Evolutionary conservation across 2,113 vertebrate species (phyloP).

Genomic region (Apodemus sylvaticus): DNA sequence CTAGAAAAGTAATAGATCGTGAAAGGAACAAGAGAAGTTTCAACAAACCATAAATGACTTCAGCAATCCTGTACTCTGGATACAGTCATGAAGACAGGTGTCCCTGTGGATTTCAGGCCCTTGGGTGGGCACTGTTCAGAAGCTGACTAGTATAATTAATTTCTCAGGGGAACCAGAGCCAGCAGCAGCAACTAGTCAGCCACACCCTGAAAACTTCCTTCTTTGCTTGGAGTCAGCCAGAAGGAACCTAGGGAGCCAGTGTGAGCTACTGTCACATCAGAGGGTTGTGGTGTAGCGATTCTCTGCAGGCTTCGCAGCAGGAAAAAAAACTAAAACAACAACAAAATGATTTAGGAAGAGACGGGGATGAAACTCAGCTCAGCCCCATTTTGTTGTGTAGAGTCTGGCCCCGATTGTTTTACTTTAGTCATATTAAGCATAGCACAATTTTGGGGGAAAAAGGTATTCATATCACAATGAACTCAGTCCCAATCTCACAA

Average conservation of each 20-base stretch:
- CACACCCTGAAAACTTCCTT: not conserved
- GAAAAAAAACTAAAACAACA: too few relatives aligned
- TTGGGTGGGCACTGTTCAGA: not conserved
- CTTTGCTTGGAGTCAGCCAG: not conserved
- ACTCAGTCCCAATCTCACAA: not conserved
- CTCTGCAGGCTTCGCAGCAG: not conserved
- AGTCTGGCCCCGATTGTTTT: not conserved
- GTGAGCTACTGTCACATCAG: not conserved
- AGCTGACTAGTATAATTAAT: not conserved
- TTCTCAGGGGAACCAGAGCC: too few relatives aligned
- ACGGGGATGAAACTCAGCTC: not conserved
- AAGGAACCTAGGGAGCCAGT: not conserved
- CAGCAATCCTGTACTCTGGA: too few relatives aligned
- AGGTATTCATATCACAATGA: not conserved
- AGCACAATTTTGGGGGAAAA: not conserved
- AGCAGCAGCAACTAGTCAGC: not conserved
- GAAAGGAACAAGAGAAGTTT: not conserved
- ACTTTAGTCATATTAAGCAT: not conserved
- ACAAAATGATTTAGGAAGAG: not conserved
- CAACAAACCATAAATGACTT: not conserved
- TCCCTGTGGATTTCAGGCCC: not conserved
- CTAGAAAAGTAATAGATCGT: not conserved
- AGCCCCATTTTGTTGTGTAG: not conserved
- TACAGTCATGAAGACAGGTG: not conserved
- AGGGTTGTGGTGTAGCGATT: not conserved